Percentiles rank a stretch among this genome's conserved stretches.
Conservation (phyloP, 2,797 vertebrate genomes). For the Carapus acus region DNA sequence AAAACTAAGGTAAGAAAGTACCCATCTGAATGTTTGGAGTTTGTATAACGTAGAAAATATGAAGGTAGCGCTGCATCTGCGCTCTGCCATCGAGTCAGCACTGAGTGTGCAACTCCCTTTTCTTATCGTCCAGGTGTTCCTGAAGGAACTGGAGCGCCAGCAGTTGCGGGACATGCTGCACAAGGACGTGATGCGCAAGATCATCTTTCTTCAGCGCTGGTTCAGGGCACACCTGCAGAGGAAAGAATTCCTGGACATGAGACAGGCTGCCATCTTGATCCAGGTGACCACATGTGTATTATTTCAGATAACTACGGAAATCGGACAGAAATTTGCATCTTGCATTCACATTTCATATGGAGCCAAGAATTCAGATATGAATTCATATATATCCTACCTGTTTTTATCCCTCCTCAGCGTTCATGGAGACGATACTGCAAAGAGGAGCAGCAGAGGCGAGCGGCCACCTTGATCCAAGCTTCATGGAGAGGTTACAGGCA, state of each 20-base stretch:
- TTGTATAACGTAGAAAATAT: neutral
- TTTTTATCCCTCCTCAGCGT: constrained; percentile 57
- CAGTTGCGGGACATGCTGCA: constrained; percentile 87
- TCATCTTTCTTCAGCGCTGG: constrained; percentile 90
- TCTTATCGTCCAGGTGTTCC: constrained; percentile 78
- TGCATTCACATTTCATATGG: neutral
- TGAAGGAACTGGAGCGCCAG: constrained; percentile 90
- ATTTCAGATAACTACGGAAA: no score
- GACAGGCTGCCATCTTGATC: constrained; percentile 74
- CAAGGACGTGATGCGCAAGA: constrained; percentile 89
- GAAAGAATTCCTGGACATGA: constrained; percentile 78
- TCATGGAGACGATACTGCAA: constrained; percentile 75
- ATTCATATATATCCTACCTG: neutral
- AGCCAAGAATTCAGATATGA: neutral
- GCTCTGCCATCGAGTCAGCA: no score
- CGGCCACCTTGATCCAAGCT: constrained; percentile 78
- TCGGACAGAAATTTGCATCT: neutral
- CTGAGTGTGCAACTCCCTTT: neutral
- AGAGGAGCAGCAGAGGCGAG: constrained; percentile 64
- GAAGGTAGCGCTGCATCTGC: neutral
- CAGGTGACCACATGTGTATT: constrained; percentile 71
- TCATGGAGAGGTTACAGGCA: constrained; percentile 77
- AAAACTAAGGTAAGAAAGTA: constrained; percentile 83
- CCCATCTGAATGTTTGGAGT: no score
- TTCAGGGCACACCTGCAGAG: constrained; percentile 82